These are phyloP conservation scores for Gibbula magus DNA, from an alignment of 2,888 invertebrate species.

Conservation along the genomic window DNA sequence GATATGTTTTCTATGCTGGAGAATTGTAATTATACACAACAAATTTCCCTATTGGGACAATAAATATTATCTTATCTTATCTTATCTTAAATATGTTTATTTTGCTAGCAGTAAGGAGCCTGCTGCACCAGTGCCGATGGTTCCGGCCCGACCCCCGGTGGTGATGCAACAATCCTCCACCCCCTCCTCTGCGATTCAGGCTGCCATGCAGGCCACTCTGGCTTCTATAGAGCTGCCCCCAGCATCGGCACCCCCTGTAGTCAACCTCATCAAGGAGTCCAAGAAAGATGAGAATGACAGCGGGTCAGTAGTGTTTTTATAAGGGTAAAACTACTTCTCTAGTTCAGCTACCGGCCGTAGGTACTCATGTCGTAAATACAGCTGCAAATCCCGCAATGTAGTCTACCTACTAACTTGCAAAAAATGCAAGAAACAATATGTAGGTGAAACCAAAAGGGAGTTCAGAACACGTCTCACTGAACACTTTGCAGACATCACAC, in stretches of 20 bases:
- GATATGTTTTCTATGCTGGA: too few species aligned
- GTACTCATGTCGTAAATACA: too few species aligned
- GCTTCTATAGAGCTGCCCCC: slow-evolving; percentile 85
- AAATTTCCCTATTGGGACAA: too few species aligned
- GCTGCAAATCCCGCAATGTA: background rate
- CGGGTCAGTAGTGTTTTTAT: background rate
- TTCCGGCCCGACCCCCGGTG: slow-evolving; percentile 18
- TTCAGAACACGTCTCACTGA: too few species aligned
- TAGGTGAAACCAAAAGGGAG: too few species aligned
- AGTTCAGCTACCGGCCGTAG: too few species aligned
- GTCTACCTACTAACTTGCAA: too few species aligned
- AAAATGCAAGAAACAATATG: too few species aligned
- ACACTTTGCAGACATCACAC: too few species aligned
- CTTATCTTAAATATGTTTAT: background rate
- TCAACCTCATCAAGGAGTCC: slow-evolving; percentile 35
- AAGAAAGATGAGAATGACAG: slow-evolving; percentile 1
- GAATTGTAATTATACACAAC: too few species aligned
- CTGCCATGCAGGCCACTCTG: slow-evolving; percentile 95
- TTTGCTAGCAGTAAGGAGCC: background rate
- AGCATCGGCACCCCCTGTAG: slow-evolving; percentile 41
- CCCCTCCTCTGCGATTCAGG: slow-evolving; percentile 81
- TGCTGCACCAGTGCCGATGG: slow-evolving; percentile 32
- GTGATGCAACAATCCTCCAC: slow-evolving; percentile 47
- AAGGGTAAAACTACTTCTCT: background rate
- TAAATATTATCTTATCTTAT: too few species aligned